A percentile compares a stretch with the other conserved stretches of the same genome.
phyloP scores from a whole-genome alignment of 1,140 invertebrate species.

The Gryon sp. region DNA sequence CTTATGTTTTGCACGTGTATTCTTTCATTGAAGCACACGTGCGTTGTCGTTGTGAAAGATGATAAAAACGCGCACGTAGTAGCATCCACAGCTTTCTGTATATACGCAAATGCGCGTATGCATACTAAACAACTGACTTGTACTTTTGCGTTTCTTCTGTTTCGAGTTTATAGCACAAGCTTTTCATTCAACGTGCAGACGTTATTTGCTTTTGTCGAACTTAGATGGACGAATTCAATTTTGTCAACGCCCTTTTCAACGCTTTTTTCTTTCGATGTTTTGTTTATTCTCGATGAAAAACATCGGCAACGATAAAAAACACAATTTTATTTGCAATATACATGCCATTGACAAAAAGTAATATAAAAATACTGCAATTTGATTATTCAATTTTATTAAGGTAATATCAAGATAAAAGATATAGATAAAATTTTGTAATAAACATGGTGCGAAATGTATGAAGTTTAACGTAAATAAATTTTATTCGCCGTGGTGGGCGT shows the following conservation, averaged over 20 bases:
- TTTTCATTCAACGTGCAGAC: constrained; percentile 15
- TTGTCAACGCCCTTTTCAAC: constrained; percentile 1
- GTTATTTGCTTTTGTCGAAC: constrained; percentile 16
- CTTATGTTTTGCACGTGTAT: constrained; percentile 57
- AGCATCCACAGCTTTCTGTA: constrained; percentile 34
- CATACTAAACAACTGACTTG: constrained; percentile 13
- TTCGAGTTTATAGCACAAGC: neutral
- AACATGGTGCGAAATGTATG: constrained; percentile 20
- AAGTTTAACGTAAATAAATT: constrained; percentile 38
- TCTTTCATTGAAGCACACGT: constrained; percentile 56
- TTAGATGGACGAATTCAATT: constrained; percentile 23
- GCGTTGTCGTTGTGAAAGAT: constrained; percentile 30
- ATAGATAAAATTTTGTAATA: constrained; percentile 15
- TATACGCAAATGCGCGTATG: constrained; percentile 7
- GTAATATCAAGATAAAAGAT: too few relatives aligned
- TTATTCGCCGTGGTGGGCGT: constrained; percentile 29
- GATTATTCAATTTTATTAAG: neutral
- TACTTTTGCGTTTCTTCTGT: constrained; percentile 29
- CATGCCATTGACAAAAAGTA: too few relatives aligned
- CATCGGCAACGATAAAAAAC: neutral
- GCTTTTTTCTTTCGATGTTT: too few relatives aligned
- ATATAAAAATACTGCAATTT: too few relatives aligned
- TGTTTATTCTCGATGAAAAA: neutral
- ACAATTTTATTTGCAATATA: constrained; percentile 3
- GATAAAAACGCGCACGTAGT: constrained; percentile 53